A percentile compares a stretch with the other conserved stretches of the same genome.
phyloP scores from a whole-genome alignment of 2,113 vertebrate genomes.

The Vicugna pacos region DNA sequence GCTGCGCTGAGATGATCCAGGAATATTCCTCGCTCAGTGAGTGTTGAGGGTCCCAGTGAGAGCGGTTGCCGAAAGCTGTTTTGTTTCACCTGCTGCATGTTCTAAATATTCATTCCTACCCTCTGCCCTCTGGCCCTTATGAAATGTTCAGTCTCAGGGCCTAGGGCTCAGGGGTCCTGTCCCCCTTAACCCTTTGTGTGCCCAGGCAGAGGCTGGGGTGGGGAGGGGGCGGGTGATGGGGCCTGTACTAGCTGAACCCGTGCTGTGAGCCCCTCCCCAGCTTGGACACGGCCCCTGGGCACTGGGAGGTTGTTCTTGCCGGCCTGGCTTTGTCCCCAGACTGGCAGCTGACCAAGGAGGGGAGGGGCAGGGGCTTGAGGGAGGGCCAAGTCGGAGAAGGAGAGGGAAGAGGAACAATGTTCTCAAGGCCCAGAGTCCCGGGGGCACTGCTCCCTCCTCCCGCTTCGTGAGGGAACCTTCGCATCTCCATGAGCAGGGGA shows the following conservation, averaged over 20 bases:
- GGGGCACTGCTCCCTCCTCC: background rate
- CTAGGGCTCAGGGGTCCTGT: background rate
- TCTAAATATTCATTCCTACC: background rate
- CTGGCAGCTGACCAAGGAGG: background rate
- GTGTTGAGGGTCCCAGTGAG: background rate
- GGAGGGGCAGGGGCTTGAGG: background rate
- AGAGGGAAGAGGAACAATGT: background rate
- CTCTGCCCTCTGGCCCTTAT: background rate
- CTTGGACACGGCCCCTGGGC: background rate
- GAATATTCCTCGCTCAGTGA: too few relatives aligned
- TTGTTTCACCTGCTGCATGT: background rate
- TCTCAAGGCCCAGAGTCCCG: background rate
- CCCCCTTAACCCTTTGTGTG: background rate
- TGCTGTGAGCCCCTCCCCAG: background rate
- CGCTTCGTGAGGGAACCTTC: background rate
- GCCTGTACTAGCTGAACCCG: background rate
- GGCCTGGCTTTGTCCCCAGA: background rate
- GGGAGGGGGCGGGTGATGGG: accelerated
- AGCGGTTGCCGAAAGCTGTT: background rate
- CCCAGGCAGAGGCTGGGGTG: background rate
- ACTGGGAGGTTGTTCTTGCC: accelerated
- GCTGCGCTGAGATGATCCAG: background rate
- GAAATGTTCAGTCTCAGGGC: background rate
- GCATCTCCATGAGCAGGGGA: background rate
- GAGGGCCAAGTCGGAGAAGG: background rate